Evolutionary conservation across 2,888 invertebrate genomes (phyloP), one percentile per base, ranked within the genome.

Genomic region (Drosophila tripunctata): DNA sequence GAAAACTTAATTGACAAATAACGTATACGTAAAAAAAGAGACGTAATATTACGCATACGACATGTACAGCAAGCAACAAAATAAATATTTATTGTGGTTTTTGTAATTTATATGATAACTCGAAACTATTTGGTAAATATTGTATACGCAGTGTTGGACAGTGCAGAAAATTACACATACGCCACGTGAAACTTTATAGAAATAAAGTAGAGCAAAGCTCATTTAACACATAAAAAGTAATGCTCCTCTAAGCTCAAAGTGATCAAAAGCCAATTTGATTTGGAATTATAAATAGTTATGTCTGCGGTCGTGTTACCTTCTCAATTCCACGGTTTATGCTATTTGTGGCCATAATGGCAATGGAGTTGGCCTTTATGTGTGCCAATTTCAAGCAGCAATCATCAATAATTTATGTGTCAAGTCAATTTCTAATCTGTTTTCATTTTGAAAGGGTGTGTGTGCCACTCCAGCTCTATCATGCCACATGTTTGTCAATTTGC

Each of bases 401-500:
- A 55, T 58, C 47, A 55, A 36, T 58, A 55, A 58, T 72, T 55
- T 47, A 48, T 14, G 24, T 43, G 33, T 22, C 36, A 43, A 63
- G 75, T 71, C 57, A 58, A 65, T 75, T 75, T 72, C 55, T 75
- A 60, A 72, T 65, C 51, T 65, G 71, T 65, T 75, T 58, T 64
- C 71, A 54, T 36, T 57, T 50, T 43, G 33, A 35, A 15, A 22
- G 15, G 10, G 31, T 40, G 17, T 50, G 1, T 54, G 35, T 15
- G 36, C 52, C 24, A 40, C 10, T 33, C 22, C 27, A 15, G 7
- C 35, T 4, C 10, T 33, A 30, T 35, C 24, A 24, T 27, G 33
- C 52, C 38, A 22, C 51, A 57, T 51, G 24, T 51, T 56, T 64
- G 72, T 44, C 71, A 58, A 35, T 57, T 36, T 63, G 63, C 55